Conservation (phyloP, 1,140 invertebrate species). For the Sycophaga agraensis region DNA sequence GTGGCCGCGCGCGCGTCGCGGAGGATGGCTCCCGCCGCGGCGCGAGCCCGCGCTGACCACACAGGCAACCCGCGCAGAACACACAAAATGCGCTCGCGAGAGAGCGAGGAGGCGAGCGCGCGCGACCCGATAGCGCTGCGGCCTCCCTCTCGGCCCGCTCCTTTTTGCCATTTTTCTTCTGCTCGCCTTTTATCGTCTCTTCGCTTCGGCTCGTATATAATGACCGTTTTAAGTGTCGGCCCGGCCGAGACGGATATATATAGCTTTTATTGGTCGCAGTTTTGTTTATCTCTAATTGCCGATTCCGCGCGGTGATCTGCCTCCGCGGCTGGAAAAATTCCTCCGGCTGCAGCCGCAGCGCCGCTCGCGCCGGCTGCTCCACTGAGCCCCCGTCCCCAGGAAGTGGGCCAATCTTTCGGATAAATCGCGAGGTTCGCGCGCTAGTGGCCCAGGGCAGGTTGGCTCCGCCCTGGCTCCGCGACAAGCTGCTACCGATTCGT, state of each 20-base stretch:
- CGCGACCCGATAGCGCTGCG: slow-evolving; percentile 8
- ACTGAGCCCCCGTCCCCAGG: too few species aligned
- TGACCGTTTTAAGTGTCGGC: slow-evolving; percentile 23
- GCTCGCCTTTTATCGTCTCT: slow-evolving; percentile 7
- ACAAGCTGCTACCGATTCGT: slow-evolving; percentile 37
- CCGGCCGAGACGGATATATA: background rate
- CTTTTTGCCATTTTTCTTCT: slow-evolving; percentile 14
- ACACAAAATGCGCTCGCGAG: slow-evolving; percentile 7
- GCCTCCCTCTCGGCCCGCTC: background rate
- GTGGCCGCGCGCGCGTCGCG: background rate
- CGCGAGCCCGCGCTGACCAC: slow-evolving; percentile 3
- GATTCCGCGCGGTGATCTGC: slow-evolving; percentile 23
- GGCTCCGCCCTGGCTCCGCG: slow-evolving; percentile 44
- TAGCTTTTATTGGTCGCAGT: slow-evolving; percentile 19
- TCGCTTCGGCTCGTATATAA: slow-evolving; percentile 14
- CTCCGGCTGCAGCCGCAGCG: background rate
- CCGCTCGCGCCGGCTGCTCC: slow-evolving; percentile 7
- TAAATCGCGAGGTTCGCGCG: too few species aligned
- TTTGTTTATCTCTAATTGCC: slow-evolving; percentile 30
- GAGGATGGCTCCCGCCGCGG: slow-evolving; percentile 13
- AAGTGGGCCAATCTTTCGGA: too few species aligned
- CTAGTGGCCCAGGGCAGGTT: too few species aligned
- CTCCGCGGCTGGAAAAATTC: too few species aligned
- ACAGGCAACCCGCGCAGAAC: slow-evolving; percentile 1
- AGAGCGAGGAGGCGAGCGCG: background rate